Percentiles rank a stretch among this genome's conserved stretches.
These are phyloP conservation scores for Onthophagus taurus DNA, from an alignment of 1,140 invertebrate genomes.

Conservation along the genomic window DNA sequence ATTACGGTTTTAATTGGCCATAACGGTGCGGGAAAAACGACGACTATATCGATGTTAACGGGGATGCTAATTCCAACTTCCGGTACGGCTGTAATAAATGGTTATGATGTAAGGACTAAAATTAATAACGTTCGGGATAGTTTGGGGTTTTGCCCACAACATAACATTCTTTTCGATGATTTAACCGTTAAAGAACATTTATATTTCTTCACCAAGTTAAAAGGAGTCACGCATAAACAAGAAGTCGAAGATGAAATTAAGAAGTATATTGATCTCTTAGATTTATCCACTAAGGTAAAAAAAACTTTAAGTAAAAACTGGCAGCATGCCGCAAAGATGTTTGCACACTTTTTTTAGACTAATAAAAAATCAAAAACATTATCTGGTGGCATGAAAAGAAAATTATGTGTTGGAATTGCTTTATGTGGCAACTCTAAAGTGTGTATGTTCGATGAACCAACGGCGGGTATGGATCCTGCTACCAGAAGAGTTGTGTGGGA, in stretches of 20 bases:
- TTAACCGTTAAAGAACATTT: constrained; percentile 86
- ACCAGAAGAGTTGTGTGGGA: constrained; percentile 87
- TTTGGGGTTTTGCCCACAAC: constrained; percentile 87
- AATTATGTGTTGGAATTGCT: constrained; percentile 70
- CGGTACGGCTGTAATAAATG: constrained; percentile 59
- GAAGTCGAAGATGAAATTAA: constrained; percentile 44
- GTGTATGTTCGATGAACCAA: constrained; percentile 89
- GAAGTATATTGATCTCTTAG: constrained; percentile 58
- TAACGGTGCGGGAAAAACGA: constrained; percentile 62
- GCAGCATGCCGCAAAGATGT: neutral
- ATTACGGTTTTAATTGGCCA: constrained; percentile 70
- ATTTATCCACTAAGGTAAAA: constrained; percentile 46
- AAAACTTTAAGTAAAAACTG: constrained; percentile 34
- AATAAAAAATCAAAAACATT: constrained; percentile 49
- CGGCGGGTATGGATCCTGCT: constrained; percentile 91
- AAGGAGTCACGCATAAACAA: constrained; percentile 50
- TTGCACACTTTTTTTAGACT: constrained; percentile 17
- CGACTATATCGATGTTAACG: constrained; percentile 74
- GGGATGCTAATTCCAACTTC: constrained; percentile 54
- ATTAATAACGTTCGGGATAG: constrained; percentile 52
- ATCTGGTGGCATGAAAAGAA: constrained; percentile 79
- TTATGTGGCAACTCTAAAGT: constrained; percentile 57
- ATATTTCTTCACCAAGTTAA: constrained; percentile 71
- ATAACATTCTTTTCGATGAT: constrained; percentile 87
- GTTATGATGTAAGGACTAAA: constrained; percentile 53